Conservation (phyloP, 1,140 invertebrate genomes). For the Drosophila ficusphila region DNA sequence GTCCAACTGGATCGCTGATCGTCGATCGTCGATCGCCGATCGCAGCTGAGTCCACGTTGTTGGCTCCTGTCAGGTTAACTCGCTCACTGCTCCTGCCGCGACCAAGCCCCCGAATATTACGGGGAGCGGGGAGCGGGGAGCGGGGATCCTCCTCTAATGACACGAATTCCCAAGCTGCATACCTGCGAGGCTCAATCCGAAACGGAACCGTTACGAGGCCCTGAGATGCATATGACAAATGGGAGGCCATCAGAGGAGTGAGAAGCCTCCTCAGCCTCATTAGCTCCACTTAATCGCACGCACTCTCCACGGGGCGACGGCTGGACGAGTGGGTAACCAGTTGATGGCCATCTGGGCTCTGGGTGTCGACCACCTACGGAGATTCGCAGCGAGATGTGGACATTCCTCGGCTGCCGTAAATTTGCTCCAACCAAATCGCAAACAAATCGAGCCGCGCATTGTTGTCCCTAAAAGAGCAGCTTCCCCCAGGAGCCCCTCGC, state of each 20-base stretch:
- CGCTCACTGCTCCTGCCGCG: slow-evolving; percentile 47
- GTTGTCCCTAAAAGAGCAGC: slow-evolving; percentile 59
- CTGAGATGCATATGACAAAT: slow-evolving; percentile 58
- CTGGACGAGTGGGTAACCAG: background rate
- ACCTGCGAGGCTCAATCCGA: slow-evolving; percentile 1
- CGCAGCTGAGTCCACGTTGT: slow-evolving; percentile 54
- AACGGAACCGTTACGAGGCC: slow-evolving; percentile 32
- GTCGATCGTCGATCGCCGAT: slow-evolving; percentile 46
- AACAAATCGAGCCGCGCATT: slow-evolving; percentile 73
- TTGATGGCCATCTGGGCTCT: slow-evolving; percentile 3
- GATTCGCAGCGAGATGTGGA: slow-evolving; percentile 29
- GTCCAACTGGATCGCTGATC: slow-evolving; percentile 40
- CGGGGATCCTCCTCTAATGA: slow-evolving; percentile 38
- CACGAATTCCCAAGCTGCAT: slow-evolving; percentile 61
- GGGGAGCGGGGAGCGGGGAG: background rate
- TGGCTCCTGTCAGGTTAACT: slow-evolving; percentile 63
- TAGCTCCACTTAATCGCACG: slow-evolving; percentile 45
- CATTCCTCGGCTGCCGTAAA: slow-evolving; percentile 53
- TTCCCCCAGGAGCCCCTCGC: slow-evolving; percentile 1
- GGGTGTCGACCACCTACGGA: slow-evolving; percentile 53
- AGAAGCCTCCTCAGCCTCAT: slow-evolving; percentile 6
- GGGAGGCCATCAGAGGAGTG: slow-evolving; percentile 9
- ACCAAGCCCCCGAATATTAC: slow-evolving; percentile 6
- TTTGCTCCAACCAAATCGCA: slow-evolving; percentile 71
- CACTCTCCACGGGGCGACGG: slow-evolving; percentile 14